phyloP scores from a whole-genome alignment of 2,797 vertebrate genomes.

The Dendrocincla fuliginosa region DNA sequence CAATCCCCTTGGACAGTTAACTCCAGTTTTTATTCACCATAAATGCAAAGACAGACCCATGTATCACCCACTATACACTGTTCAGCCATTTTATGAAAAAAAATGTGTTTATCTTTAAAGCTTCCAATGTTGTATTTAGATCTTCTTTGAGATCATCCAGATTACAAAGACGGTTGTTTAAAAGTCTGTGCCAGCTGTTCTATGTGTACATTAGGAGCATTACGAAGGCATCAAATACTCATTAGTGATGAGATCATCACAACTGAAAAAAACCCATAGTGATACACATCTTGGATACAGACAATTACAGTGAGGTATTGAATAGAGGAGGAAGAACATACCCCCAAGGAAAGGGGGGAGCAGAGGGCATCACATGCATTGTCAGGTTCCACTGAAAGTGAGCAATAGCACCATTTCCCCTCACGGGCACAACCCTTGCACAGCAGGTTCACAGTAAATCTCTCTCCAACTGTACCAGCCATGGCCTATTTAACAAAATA shows the following conservation, averaged over 20 bases:
- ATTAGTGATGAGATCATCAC: not conserved
- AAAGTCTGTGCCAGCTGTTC: slow-evolving; percentile 6
- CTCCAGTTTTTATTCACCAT: not conserved
- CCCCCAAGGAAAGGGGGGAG: not conserved
- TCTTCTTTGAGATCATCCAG: slow-evolving; percentile 22
- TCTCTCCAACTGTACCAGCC: not conserved
- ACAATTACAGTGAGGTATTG: not conserved
- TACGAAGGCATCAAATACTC: slow-evolving; percentile 20
- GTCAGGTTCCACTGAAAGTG: not conserved
- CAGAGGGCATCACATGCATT: not conserved
- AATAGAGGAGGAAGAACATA: not conserved
- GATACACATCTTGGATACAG: not conserved
- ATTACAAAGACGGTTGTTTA: slow-evolving; percentile 25
- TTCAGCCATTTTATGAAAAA: not conserved
- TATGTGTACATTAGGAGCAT: not conserved
- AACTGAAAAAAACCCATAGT: not conserved
- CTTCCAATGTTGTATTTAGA: not conserved
- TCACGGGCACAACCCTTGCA: not conserved
- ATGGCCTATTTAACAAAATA: not conserved
- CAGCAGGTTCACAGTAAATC: not conserved
- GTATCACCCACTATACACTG: not conserved
- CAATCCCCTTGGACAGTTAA: not conserved
- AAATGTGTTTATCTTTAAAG: not conserved
- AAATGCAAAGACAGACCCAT: not conserved
- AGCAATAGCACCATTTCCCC: not conserved